Evolutionary conservation across 1,140 invertebrate species (phyloP), one percentile per base, ranked within the genome.

Genomic region (Danaus plexippus): DNA sequence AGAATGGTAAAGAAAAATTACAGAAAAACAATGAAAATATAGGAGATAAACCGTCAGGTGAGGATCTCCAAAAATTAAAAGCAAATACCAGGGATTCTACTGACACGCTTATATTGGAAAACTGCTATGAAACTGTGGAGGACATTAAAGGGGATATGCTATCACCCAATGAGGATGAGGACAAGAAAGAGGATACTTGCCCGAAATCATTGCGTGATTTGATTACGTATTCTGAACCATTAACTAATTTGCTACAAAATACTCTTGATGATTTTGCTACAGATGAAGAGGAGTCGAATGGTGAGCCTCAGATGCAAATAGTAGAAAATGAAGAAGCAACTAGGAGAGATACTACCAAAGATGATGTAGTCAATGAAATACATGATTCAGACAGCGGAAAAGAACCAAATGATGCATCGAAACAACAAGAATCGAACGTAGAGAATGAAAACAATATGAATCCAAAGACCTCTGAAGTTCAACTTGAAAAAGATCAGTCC

Each of bases 41-140:
- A 53, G 64, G 69, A 64, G 70, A 64, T 46, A 59, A 65, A 55
- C 44, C 41, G 44, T 44, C 76, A 82, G 80, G 74, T 84, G 80
- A 83, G 77, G 66, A 69, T 51, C 54, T 48, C 54, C 65, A 63
- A 57, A 58, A 52, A 71, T 70, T 73, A 65, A 66, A 75, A 62
- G 15, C 59, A 32, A 55, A 63, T 68, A 61, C 63, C 59, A 81
- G 78, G 72, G 71, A 71, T 58, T 84, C 83, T 40, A 73, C 70
- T 63, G 83, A 86, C 12, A 85, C 78, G 61, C 52, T 80, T 52
- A 65, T 85, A 43, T 57, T 81, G 54, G 77, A 78, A 44, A 67
- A 59, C 40, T 80, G 73, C 59, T 77, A 79, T 63, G 66, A 81
- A 61, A 73, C 66, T 52, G 71, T 66, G 52, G 77, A 80, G 54